phyloP scores from a whole-genome alignment of 2,888 invertebrate species.

The Furcula furcula region DNA sequence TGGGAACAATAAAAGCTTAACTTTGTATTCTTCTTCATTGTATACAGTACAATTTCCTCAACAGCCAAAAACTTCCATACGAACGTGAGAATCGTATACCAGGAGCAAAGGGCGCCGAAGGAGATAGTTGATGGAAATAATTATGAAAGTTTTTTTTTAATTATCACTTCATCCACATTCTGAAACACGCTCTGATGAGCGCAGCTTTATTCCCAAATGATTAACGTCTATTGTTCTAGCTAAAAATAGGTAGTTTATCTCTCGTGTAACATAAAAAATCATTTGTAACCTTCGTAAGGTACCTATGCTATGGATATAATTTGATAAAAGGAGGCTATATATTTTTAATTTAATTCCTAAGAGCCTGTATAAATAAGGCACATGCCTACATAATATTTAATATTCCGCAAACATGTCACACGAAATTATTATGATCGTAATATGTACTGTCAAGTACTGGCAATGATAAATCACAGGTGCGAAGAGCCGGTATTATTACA shows the following conservation, averaged over 20 bases:
- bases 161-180: conserved; percentile 30
- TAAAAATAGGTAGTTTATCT: conserved; percentile 20
- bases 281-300: no score
- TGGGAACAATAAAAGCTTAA: conserved; percentile 42
- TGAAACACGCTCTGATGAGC: conserved; percentile 26
- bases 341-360: no score
- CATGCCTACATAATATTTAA: background rate
- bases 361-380: no score
- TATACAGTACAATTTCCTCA: conserved; percentile 31
- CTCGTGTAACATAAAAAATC: conserved; percentile 9
- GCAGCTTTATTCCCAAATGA: conserved; percentile 31
- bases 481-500: background rate
- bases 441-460: background rate
- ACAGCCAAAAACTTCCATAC: conserved; percentile 31
- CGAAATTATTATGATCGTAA: background rate
- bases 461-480: conserved; percentile 1
- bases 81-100: conserved; percentile 20
- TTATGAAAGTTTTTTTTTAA: conserved; percentile 60
- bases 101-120: conserved; percentile 6
- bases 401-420: background rate
- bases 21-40: conserved; percentile 40
- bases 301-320: conserved; percentile 6
- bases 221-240: conserved; percentile 36
- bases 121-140: conserved; percentile 38
- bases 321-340: no score